These are phyloP conservation scores for Chelonia mydas DNA, from an alignment of 2,797 vertebrate species.

Conservation along the genomic window DNA sequence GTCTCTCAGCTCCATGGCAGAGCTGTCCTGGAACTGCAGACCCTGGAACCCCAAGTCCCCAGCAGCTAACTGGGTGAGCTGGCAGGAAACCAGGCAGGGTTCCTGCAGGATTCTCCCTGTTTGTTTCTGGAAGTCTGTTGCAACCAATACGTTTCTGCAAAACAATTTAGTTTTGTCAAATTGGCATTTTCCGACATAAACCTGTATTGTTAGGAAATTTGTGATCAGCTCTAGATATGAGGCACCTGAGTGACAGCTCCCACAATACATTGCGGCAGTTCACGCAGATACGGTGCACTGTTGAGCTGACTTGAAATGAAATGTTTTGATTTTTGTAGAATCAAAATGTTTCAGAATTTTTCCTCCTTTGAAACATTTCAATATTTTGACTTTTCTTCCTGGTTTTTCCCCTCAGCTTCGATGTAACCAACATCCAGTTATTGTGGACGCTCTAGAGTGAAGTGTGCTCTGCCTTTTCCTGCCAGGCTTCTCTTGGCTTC, in stretches of 20 bases:
- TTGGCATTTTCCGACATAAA: neutral
- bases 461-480: neutral
- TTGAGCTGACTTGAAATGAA: neutral
- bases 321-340: accelerated
- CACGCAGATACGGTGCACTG: neutral
- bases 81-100: neutral
- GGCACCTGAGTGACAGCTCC: neutral
- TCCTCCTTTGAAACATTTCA: neutral
- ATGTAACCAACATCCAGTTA: accelerated
- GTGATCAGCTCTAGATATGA: neutral
- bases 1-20: neutral
- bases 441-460: accelerated
- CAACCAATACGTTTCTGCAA: neutral
- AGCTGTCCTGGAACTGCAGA: neutral
- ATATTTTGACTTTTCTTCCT: neutral
- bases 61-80: neutral
- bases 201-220: neutral
- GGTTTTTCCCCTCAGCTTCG: neutral
- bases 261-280: neutral
- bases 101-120: neutral
- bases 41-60: neutral
- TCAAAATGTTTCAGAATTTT: neutral
- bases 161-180: neutral
- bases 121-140: neutral
- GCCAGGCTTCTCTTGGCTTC: neutral